phyloP scores from a whole-genome alignment of 2,113 vertebrate species.

The Engystomops pustulosus region DNA sequence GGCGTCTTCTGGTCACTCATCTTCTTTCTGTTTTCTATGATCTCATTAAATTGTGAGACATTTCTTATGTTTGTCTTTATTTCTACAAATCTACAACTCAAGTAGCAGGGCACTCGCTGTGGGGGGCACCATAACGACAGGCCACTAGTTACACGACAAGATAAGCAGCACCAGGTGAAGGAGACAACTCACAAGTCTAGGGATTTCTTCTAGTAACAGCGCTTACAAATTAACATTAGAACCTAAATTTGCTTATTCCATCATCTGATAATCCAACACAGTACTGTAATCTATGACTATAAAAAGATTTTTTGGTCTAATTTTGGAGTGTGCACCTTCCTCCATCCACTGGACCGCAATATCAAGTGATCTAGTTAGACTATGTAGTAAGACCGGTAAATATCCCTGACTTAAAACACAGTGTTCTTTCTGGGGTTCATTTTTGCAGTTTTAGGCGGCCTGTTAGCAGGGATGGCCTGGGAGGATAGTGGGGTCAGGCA shows the following conservation, averaged over 20 bases:
- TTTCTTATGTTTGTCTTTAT: not conserved
- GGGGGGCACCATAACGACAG: no score
- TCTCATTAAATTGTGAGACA: not conserved
- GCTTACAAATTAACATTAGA: no score
- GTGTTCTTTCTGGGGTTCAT: not conserved
- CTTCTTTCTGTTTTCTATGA: not conserved
- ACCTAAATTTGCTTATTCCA: not conserved
- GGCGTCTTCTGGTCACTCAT: not conserved
- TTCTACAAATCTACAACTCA: no score
- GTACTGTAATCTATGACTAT: not conserved
- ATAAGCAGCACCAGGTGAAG: no score
- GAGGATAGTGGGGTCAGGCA: not conserved
- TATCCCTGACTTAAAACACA: not conserved
- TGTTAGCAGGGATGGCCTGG: not conserved
- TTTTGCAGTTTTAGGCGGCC: not conserved
- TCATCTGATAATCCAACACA: not conserved
- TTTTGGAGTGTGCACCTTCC: not conserved
- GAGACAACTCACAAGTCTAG: no score
- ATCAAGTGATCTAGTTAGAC: not conserved
- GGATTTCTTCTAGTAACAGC: no score
- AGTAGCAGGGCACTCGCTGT: no score
- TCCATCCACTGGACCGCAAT: not conserved
- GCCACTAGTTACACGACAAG: no score
- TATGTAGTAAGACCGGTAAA: not conserved
- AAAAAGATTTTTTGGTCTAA: not conserved